Base-by-base conservation (phyloP, 2,888 invertebrate species). In the Epiblema foenella region DNA sequence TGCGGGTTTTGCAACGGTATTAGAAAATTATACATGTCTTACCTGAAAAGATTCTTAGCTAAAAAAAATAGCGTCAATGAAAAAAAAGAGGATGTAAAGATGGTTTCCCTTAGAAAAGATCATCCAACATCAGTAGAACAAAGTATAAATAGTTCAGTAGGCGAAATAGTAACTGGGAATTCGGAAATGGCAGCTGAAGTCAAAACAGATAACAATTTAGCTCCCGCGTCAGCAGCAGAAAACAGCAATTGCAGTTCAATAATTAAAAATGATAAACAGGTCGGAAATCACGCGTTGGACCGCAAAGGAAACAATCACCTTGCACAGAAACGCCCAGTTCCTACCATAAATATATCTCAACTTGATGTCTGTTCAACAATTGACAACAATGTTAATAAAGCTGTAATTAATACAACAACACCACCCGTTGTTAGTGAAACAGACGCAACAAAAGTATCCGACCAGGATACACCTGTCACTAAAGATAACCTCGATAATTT, bases 1-100 rank as follows among this genome's bases (percentile, higher is more conserved):
- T 64, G 64, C 17, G 20, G 1, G 2, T 39, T 64, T n/a, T 64
- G 52, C 52, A n/a, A 20, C 20, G 33, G 17, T 9, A 20, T 64
- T 51, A 39, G 51, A 39, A 39, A 39, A 11, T n/a, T 64, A 17
- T 24, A 64, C 10, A 39, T 5, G 5, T 12, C 39, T 54, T 64
- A 51, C 11, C 10, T 64, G 24, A 39, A 39, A 54, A 64, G 39
- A 11, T 8, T 11, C 24, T 52, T 39, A 3, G 37, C 17, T 29
- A 60, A 60, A 29, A 46, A 60, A 46, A 9, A 17, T 60, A n/a
- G 24, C 46, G n/a, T 9, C 15, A n/a, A 10, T 24, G 24, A 10
- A 0, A 42, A 59, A 10, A 42, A 52, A 37, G 20, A 39, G 51
- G 20, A 3, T 11, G 52, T 39, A 0, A 11, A 11, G 0, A 33